Evolutionary conservation across 1,140 invertebrate species (phyloP).

Genomic region (Copidosoma floridanum): DNA sequence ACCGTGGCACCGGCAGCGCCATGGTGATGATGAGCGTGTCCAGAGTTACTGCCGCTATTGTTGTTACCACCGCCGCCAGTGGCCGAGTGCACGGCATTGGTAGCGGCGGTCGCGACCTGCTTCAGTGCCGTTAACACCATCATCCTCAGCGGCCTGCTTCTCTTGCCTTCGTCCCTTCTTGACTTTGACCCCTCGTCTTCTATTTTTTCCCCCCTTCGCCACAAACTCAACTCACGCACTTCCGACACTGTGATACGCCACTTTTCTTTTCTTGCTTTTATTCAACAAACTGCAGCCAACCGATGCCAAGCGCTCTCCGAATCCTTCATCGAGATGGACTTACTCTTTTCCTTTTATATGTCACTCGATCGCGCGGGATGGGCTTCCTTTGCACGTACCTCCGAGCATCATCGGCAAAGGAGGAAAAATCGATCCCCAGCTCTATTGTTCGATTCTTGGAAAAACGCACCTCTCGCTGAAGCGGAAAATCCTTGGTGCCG

Average conservation of each 20-base stretch:
- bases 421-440: too few species aligned
- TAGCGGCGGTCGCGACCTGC: slow-evolving; percentile 47
- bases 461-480: too few species aligned
- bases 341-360: too few species aligned
- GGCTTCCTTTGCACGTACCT: too few species aligned
- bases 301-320: too few species aligned
- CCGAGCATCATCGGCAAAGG: too few species aligned
- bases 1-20: slow-evolving; percentile 25
- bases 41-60: too few species aligned
- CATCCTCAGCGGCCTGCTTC: slow-evolving; percentile 31
- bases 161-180: neutral
- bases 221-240: too few species aligned
- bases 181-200: neutral
- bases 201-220: neutral
- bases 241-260: neutral
- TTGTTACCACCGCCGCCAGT: slow-evolving; percentile 37
- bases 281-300: too few species aligned
- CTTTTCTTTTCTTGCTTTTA: slow-evolving; percentile 1
- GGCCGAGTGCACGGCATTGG: slow-evolving; percentile 48
- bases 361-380: too few species aligned
- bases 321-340: too few species aligned
- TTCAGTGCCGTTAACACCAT: slow-evolving; percentile 50
- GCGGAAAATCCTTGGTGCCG: neutral
- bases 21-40: neutral
- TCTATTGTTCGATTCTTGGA: too few species aligned